Evolutionary conservation across 2,797 vertebrate genomes (phyloP).

Genomic region (Pseudochirops corinnae): DNA sequence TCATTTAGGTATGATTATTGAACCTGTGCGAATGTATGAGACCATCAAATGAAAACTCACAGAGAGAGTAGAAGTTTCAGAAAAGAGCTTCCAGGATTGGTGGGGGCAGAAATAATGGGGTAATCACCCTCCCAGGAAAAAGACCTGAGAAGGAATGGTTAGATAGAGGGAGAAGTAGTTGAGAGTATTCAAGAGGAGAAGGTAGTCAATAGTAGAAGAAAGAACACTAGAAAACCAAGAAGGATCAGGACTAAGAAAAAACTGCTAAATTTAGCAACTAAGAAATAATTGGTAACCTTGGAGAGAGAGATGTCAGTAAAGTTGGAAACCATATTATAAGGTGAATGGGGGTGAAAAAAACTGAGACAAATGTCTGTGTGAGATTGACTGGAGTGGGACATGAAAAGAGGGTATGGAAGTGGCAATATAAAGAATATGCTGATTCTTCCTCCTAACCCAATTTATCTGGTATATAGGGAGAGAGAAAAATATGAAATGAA

Average conservation of each 20-base stretch:
- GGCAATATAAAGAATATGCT: not conserved
- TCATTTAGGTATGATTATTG: not conserved
- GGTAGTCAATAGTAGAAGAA: not conserved
- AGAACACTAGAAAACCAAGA: not conserved
- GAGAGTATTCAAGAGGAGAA: not conserved
- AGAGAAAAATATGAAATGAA: not conserved
- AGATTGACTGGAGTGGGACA: not conserved
- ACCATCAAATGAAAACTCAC: not conserved
- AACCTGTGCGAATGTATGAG: not conserved
- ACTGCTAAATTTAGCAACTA: not conserved
- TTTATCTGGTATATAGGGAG: not conserved
- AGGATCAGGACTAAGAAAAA: not conserved
- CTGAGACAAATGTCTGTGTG: not conserved
- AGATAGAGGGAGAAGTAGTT: not conserved
- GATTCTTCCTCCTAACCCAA: not conserved
- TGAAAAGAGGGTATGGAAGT: not conserved
- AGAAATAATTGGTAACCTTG: not conserved
- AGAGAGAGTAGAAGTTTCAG: not conserved
- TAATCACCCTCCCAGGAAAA: not conserved
- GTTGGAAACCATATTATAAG: not conserved
- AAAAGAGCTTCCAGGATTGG: not conserved
- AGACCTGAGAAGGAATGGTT: not conserved
- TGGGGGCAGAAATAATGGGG: not conserved
- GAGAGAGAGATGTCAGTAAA: not conserved
- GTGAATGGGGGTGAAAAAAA: not conserved